Conservation (phyloP, 2,888 invertebrate genomes). For the Teleogryllus oceanicus region DNA sequence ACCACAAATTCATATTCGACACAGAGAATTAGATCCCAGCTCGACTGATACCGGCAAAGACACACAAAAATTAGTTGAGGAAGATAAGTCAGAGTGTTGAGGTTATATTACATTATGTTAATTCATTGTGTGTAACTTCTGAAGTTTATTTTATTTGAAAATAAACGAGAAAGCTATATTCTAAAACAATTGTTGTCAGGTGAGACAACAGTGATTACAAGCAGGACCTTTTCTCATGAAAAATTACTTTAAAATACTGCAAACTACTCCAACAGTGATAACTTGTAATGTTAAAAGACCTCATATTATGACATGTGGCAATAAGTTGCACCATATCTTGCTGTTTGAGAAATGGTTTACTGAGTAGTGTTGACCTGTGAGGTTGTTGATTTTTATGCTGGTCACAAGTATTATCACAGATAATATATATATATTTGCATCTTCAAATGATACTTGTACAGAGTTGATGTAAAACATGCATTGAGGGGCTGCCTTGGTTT, state of each 20-base stretch:
- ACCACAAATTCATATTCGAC: conserved; percentile 68
- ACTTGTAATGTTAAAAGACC: too few relatives aligned
- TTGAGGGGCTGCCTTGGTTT: not conserved
- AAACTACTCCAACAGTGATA: too few relatives aligned
- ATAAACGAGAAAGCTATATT: not conserved
- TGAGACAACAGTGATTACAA: not conserved
- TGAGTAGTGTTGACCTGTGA: not conserved
- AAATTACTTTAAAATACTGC: too few relatives aligned
- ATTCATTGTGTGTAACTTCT: not conserved
- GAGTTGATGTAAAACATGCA: not conserved
- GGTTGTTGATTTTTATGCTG: conserved; percentile 18
- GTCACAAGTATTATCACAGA: conserved; percentile 3
- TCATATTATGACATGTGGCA: not conserved
- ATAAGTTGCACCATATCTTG: not conserved
- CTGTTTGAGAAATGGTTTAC: not conserved
- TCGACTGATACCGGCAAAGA: conserved; percentile 83
- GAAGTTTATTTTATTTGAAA: not conserved
- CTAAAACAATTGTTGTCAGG: not conserved
- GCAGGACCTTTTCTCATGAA: not conserved
- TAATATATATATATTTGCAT: conserved; percentile 1
- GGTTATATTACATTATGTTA: conserved; percentile 9
- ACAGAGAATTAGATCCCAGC: conserved; percentile 77
- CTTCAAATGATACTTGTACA: conserved; percentile 9
- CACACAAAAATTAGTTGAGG: conserved; percentile 84
- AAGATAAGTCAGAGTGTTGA: conserved; percentile 66